Evolutionary conservation across 2,113 vertebrate species (phyloP), one percentile per base, ranked within the genome.

Genomic region (Nyctereutes procyonoides): DNA sequence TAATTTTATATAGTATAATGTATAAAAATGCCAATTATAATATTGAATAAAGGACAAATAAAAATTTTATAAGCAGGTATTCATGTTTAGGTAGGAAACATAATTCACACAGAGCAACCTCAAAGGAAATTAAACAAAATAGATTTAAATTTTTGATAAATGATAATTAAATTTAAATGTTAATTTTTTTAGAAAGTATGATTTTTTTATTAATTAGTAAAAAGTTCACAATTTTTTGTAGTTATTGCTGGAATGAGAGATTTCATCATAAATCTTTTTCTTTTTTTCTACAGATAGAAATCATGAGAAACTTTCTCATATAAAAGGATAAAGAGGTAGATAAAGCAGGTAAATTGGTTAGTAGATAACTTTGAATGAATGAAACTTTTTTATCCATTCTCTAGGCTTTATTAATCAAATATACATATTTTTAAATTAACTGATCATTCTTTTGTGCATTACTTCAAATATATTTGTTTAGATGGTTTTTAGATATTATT

Each of bases 401-500:
- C 3, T 17, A 63, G 28, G 1, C 9, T 2, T 48, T 73, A n/a
- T 3, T 69, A 73, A 62, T 55, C 14, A 62, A 35, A 80, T 28
- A 22, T 1, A 51, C 5, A 51, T 58, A 53, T 43, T 79, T 81
- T 22, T 11, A 79, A 69, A 51, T 73, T 20, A 80, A 1, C 26
- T 69, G 35, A 1, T 24, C 1, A 89, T 63, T 76, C 14, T 87
- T 26, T 2, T 7, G 51, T 62, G 92, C 4, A 60, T 77, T 88
- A 60, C 2, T 58, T 73, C 8, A 93, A 35, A 67, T 67, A 12
- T 26, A 67, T 83, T 76, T 95, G 1, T 20, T 51, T 67, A 55
- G 11, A 88, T 65, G 77, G 84, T 84, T 51, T 83, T 97, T 95
- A 98, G 93, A 96, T 91, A 90, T 53, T 94, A 91, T 92, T 95